A percentile compares a stretch with the other conserved stretches of the same genome.
These are phyloP conservation scores for Cephus runcator DNA, from an alignment of 2,888 invertebrate species.

Conservation along the genomic window DNA sequence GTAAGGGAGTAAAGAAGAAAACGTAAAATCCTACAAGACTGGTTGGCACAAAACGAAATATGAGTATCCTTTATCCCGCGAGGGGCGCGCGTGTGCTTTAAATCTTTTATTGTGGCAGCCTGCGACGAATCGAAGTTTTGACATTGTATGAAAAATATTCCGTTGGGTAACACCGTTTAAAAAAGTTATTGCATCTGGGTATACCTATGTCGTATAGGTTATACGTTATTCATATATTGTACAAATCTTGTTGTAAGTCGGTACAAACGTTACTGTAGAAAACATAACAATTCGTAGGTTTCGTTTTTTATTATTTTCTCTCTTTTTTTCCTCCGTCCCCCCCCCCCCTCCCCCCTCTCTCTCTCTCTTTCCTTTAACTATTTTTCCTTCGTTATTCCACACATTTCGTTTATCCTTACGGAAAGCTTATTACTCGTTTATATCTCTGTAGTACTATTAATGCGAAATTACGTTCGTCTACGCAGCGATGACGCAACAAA, in stretches of 20 bases:
- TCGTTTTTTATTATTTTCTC: constrained; percentile 19
- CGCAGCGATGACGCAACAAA: constrained; percentile 20
- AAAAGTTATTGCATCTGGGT: constrained; percentile 65
- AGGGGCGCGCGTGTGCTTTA: constrained; percentile 32
- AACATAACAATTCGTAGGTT: constrained; percentile 60
- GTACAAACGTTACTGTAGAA: constrained; percentile 65
- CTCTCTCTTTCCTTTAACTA: constrained; percentile 27
- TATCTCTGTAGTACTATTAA: constrained; percentile 35
- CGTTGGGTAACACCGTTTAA: constrained; percentile 49
- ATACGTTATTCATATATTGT: constrained; percentile 57
- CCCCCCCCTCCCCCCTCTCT: too few species aligned
- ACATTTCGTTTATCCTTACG: constrained; percentile 39
- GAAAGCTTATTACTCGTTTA: constrained; percentile 56
- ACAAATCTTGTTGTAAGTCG: constrained; percentile 64
- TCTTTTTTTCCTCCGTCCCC: constrained; percentile 25
- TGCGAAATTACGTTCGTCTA: constrained; percentile 34
- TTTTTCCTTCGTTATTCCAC: constrained; percentile 30
- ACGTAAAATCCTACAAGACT: constrained; percentile 50
- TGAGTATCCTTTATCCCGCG: constrained; percentile 39
- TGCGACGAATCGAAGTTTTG: constrained; percentile 32
- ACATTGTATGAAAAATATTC: constrained; percentile 43
- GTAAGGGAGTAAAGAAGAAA: constrained; percentile 3
- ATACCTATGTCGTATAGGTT: constrained; percentile 60
- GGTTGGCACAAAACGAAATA: constrained; percentile 61
- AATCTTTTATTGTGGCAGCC: background rate